Evolutionary conservation across 2,113 vertebrate species (phyloP), one percentile per base, ranked within the genome.

Genomic region (Nansenia antarctica): DNA sequence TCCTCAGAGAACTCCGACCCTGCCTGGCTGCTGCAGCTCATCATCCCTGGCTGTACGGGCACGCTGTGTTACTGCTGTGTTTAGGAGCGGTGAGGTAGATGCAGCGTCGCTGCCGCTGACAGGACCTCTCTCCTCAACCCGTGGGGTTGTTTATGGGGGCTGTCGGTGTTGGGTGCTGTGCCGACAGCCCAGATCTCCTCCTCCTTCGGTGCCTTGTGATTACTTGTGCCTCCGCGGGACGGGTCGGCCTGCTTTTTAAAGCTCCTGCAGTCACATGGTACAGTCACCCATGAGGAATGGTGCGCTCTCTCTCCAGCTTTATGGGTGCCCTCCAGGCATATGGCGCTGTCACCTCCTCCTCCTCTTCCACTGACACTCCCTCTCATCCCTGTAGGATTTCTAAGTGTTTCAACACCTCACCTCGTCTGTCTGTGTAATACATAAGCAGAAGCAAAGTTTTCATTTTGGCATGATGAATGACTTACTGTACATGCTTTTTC

Each of bases 1-100:
- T 94, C 93, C 42, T 89, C 92, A 0, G 92, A 91, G 77, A 91
- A 80, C 9, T 92, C 86, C 0, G 85, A 90, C 64, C 85, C 89
- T 0, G 85, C 88, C 24, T 82, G 45, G 4, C 89, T 87, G 74
- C 86, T 90, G 18, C 89, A 89, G 66, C 89, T 90, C 89, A 90
- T 90, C 22, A 32, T 62, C 11, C 29, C 45, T 0, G 8, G 39
- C 27, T 30, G 39, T 84, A 59, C 61, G 29, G 27, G 32, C 1
- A 2, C 76, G 47, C 35, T 4, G 14, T 14, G 24, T 24, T 3
- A 63, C 61, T 3, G 35, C 52, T 34, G 63, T 24, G 9, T 47
- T 18, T 24, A 20, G 1, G 20, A 34, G 32, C 31, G 9, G 24
- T 34, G 58, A 32, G 58, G 32, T 34, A 11, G 31, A 9, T 9